A percentile compares a stretch with the other conserved stretches of the same genome.
These are phyloP conservation scores for Zaprionus lineosus DNA, from an alignment of 2,888 invertebrate species.

Conservation along the genomic window DNA sequence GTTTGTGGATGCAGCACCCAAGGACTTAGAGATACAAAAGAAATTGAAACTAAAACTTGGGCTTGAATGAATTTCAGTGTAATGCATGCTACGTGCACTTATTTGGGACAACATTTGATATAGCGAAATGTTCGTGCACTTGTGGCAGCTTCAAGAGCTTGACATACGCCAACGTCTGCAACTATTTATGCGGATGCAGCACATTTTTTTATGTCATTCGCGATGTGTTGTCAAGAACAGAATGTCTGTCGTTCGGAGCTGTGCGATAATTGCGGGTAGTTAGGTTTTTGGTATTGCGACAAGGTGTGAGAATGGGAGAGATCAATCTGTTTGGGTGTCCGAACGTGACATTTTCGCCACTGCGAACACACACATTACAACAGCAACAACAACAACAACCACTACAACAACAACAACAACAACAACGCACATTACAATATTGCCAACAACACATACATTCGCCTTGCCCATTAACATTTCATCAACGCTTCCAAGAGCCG, in stretches of 20 bases:
- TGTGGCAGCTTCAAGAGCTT: slow-evolving; percentile 19
- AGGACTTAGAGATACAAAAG: no score
- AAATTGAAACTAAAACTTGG: no score
- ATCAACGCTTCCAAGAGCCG: slow-evolving; percentile 45
- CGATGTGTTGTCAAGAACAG: slow-evolving; percentile 5
- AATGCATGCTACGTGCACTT: no score
- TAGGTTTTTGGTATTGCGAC: slow-evolving; percentile 30
- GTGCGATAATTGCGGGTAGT: slow-evolving; percentile 40
- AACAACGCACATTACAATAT: slow-evolving; percentile 36
- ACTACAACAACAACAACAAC: slow-evolving; percentile 38
- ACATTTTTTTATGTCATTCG: slow-evolving; percentile 18
- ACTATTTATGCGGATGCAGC: slow-evolving; percentile 33
- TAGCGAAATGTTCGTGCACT: slow-evolving; percentile 2
- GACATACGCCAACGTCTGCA: background rate
- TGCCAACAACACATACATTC: slow-evolving; percentile 14
- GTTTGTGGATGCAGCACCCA: no score
- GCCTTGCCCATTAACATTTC: slow-evolving; percentile 60
- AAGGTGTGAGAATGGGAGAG: slow-evolving; percentile 47
- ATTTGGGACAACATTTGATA: slow-evolving; percentile 17
- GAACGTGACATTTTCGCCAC: slow-evolving; percentile 47
- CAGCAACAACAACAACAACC: slow-evolving; percentile 19
- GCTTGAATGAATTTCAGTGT: no score
- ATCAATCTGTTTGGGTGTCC: slow-evolving; percentile 29
- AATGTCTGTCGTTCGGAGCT: slow-evolving; percentile 17
- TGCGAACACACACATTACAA: slow-evolving; percentile 46